Conservation (phyloP, 2,797 vertebrate genomes). For the Artibeus lituratus region DNA sequence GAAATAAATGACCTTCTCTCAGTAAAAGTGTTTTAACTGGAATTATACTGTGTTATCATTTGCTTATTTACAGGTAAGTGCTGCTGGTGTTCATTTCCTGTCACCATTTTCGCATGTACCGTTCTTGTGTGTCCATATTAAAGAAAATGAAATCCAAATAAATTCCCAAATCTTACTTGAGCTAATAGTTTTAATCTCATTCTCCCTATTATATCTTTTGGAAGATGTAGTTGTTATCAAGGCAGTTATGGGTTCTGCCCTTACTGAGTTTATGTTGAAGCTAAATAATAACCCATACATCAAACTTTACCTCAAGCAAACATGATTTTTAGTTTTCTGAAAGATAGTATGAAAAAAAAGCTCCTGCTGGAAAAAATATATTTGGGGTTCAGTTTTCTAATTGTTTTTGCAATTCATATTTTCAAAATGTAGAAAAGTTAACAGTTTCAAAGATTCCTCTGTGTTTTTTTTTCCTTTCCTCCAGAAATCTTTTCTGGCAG, state of each 20-base stretch:
- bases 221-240: background rate
- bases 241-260: background rate
- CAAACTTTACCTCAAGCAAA: background rate
- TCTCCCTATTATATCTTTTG: background rate
- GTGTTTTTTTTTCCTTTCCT: constrained; percentile 58
- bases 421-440: constrained; percentile 80
- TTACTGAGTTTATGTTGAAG: background rate
- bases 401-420: constrained; percentile 76
- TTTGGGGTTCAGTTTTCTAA: constrained; percentile 51
- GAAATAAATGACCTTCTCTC: background rate
- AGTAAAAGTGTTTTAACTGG: background rate
- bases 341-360: background rate
- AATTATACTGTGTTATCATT: background rate
- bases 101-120: background rate
- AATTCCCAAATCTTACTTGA: background rate
- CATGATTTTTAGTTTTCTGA: background rate
- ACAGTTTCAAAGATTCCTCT: constrained; percentile 76
- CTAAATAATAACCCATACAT: background rate
- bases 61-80: background rate
- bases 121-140: background rate
- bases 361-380: background rate
- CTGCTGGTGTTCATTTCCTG: background rate
- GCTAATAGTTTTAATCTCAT: background rate
- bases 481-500: constrained; percentile 80
- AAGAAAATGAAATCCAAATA: background rate